Conservation (phyloP, 2,113 vertebrate species). For the Pelecanus crispus region DNA sequence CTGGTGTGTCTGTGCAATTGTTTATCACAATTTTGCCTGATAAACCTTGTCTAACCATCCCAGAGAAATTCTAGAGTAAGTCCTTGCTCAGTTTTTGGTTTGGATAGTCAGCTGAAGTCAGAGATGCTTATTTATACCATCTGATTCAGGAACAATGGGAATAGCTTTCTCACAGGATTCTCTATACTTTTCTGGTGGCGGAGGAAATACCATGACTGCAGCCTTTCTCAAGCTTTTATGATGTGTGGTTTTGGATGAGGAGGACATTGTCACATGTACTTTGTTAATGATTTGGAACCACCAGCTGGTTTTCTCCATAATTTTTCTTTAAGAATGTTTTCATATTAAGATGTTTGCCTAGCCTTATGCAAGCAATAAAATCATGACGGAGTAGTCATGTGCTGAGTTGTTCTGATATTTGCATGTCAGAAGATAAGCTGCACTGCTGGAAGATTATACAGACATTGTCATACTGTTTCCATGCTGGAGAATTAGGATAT, state of each 20-base stretch:
- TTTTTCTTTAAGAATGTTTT: not conserved
- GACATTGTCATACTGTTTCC: not conserved
- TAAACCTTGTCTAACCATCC: not conserved
- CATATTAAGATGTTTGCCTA: not conserved
- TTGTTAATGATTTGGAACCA: slow-evolving; percentile 19
- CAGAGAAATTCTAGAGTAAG: not conserved
- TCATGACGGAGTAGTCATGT: not conserved
- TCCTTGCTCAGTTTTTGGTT: not conserved
- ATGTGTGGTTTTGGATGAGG: not conserved
- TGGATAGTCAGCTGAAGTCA: not conserved
- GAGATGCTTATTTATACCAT: not conserved
- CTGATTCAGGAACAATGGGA: not conserved
- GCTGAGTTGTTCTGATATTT: not conserved
- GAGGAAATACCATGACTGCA: not conserved
- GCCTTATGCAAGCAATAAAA: not conserved
- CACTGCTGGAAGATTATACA: not conserved
- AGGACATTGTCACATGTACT: not conserved
- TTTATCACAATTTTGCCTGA: not conserved
- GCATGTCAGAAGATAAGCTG: not conserved
- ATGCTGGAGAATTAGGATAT: not conserved
- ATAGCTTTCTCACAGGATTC: not conserved
- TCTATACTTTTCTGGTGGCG: not conserved
- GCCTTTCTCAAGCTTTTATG: not conserved
- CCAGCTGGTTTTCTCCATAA: not conserved
- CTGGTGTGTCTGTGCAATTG: not conserved